phyloP scores from a whole-genome alignment of 1,140 invertebrate genomes.

The Ostrea edulis region DNA sequence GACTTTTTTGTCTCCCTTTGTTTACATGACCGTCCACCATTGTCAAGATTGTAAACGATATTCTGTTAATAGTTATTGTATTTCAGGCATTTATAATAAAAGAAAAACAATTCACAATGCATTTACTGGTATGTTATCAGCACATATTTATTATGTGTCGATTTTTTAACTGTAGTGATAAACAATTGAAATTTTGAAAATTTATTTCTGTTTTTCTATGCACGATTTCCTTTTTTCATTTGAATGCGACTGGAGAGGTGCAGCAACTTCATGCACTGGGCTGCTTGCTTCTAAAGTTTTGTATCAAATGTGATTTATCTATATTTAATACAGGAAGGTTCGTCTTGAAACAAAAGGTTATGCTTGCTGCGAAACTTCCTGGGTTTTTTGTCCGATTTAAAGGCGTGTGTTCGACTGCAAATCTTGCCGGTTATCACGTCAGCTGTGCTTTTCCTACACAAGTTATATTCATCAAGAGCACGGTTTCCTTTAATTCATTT shows the following conservation, averaged over 20 bases:
- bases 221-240: too few species aligned
- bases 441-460: not conserved
- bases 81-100: slow-evolving; percentile 29
- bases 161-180: too few species aligned
- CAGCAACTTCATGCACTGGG: slow-evolving; percentile 14
- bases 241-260: not conserved
- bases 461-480: slow-evolving; percentile 19
- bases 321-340: not conserved
- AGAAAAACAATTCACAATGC: not conserved
- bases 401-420: slow-evolving; percentile 14
- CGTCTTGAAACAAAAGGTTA: slow-evolving; percentile 17
- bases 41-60: not conserved
- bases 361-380: slow-evolving; percentile 27
- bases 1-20: not conserved
- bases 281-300: not conserved
- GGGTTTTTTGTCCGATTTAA: slow-evolving; percentile 20
- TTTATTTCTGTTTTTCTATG: not conserved
- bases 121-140: too few species aligned
- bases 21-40: slow-evolving; percentile 13
- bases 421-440: not conserved
- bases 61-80: slow-evolving; percentile 29
- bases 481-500: slow-evolving; percentile 28
- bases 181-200: too few species aligned
- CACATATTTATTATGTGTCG: not conserved
- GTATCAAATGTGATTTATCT: slow-evolving; percentile 14